These are phyloP conservation scores for Muntiacus muntjak DNA, from an alignment of 2,113 vertebrate species.

Conservation along the genomic window DNA sequence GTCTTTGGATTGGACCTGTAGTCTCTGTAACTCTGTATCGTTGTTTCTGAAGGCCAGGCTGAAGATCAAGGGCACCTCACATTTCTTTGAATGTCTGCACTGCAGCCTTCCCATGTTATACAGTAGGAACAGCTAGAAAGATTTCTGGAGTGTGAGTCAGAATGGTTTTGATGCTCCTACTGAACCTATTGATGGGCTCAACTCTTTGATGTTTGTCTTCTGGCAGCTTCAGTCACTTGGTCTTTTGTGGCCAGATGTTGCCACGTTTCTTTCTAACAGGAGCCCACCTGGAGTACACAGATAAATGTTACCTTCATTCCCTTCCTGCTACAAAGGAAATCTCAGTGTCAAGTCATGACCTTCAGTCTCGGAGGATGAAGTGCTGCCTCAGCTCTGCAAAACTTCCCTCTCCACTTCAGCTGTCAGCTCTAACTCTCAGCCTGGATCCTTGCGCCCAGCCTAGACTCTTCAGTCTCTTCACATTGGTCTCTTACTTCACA, in stretches of 20 bases:
- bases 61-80: not conserved
- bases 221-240: not conserved
- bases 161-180: not conserved
- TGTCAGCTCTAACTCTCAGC: not conserved
- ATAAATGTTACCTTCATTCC: not conserved
- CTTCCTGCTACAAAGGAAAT: not conserved
- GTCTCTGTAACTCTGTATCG: not conserved
- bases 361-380: not conserved
- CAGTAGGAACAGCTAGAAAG: not conserved
- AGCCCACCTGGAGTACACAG: not conserved
- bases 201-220: conserved; percentile 46
- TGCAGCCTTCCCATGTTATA: not conserved
- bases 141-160: not conserved
- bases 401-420: not conserved
- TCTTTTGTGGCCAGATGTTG: not conserved
- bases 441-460: not conserved
- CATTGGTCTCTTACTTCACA: not conserved
- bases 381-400: not conserved
- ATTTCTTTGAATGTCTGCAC: not conserved
- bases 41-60: not conserved
- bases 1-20: not conserved
- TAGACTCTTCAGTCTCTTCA: not conserved
- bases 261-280: conserved; percentile 1
- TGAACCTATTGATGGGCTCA: conserved; percentile 5
- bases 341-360: not conserved